Evolutionary conservation across 2,113 vertebrate species (phyloP).

Genomic region (Kryptolebias marmoratus): DNA sequence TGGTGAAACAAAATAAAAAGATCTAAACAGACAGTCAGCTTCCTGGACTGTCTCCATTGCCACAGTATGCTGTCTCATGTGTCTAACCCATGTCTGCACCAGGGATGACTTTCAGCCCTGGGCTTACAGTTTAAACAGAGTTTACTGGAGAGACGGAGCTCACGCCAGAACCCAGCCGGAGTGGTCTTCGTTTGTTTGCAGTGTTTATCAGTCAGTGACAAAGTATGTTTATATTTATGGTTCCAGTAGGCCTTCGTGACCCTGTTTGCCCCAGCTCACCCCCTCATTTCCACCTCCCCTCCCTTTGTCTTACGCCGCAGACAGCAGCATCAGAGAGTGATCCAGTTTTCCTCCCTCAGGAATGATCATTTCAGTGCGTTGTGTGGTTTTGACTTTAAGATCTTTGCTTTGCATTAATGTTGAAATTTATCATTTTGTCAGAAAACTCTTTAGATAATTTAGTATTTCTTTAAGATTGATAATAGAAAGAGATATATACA

Average conservation of each 20-base stretch:
- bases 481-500: too few relatives aligned
- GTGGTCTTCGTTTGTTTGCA: conserved; percentile 60
- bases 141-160: conserved; percentile 20
- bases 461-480: too few relatives aligned
- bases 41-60: conserved; percentile 20
- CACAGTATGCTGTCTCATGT: conserved; percentile 47
- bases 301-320: neutral
- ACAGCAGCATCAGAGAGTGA: conserved; percentile 9
- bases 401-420: conserved; percentile 35
- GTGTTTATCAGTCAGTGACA: conserved; percentile 75
- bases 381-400: conserved; percentile 15
- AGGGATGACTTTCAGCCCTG: conserved; percentile 37
- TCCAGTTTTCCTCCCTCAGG: conserved; percentile 27
- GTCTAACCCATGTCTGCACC: conserved; percentile 55
- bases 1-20: conserved; percentile 65
- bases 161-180: conserved; percentile 39
- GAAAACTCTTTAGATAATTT: conserved; percentile 9
- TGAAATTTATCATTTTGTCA: conserved; percentile 7
- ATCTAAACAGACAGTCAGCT: conserved; percentile 69
- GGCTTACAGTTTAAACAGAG: conserved; percentile 46
- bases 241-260: conserved; percentile 65
- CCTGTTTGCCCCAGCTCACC: conserved; percentile 29
- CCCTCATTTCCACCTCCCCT: neutral
- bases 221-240: conserved; percentile 68
- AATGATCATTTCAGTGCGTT: conserved; percentile 44